These are phyloP conservation scores for Pelmatolapia mariae DNA, from an alignment of 2,113 vertebrate genomes.

Conservation along the genomic window DNA sequence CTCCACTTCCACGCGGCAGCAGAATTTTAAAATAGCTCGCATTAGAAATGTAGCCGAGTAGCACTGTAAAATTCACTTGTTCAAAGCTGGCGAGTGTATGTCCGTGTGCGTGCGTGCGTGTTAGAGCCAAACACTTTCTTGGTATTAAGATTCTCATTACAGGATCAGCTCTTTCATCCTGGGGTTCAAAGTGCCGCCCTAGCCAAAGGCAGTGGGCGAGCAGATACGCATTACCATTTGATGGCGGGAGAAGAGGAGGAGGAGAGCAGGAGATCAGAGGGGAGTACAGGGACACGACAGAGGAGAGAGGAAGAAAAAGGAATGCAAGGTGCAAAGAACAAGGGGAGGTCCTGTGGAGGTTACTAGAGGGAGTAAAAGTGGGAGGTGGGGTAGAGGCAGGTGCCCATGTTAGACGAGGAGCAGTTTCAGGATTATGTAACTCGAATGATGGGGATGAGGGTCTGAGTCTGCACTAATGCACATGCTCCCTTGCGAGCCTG, in stretches of 20 bases:
- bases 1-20: slow-evolving; percentile 25
- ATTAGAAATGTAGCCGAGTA: slow-evolving; percentile 46
- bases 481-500: not conserved
- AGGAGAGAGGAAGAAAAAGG: not conserved
- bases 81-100: not conserved
- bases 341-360: not conserved
- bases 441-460: not conserved
- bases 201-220: slow-evolving; percentile 27
- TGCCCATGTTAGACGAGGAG: not conserved
- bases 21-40: slow-evolving; percentile 48
- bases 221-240: slow-evolving; percentile 17
- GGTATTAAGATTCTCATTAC: slow-evolving; percentile 60
- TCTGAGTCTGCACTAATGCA: not conserved
- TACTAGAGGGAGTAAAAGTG: not conserved
- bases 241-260: slow-evolving; percentile 4
- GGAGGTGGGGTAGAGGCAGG: not conserved
- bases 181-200: slow-evolving; percentile 52
- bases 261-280: slow-evolving; percentile 10
- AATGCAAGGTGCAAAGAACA: not conserved
- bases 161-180: slow-evolving; percentile 60
- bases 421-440: not conserved
- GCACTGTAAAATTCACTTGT: slow-evolving; percentile 28
- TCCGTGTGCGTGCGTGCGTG: not conserved
- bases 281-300: not conserved
- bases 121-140: slow-evolving; percentile 26